Conservation (phyloP, 2,113 vertebrate genomes). For the Coturnix japonica region DNA sequence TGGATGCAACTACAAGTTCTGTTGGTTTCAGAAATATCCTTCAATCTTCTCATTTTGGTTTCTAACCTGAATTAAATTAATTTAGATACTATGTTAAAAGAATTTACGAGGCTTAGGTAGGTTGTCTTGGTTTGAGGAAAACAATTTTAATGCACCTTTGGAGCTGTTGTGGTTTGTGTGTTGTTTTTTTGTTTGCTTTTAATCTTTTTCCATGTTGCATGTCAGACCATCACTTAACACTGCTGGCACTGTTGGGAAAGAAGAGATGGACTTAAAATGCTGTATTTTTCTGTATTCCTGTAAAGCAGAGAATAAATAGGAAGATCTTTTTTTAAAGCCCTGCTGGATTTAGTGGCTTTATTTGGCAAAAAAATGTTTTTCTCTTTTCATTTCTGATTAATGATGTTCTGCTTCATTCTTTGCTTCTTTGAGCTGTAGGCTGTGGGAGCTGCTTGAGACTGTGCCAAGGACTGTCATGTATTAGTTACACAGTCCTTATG, state of each 20-base stretch:
- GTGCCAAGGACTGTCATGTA: conserved; percentile 38
- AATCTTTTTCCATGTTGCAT: neutral
- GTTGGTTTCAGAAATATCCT: neutral
- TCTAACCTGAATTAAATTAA: neutral
- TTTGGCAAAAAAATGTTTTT: conserved; percentile 51
- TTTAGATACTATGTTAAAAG: neutral
- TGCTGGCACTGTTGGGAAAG: neutral
- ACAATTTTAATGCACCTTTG: neutral
- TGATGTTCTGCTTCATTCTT: conserved; percentile 44
- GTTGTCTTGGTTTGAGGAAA: neutral
- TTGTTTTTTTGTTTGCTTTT: neutral
- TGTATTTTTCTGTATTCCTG: conserved; percentile 1
- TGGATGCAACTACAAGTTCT: neutral
- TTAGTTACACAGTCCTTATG: conserved; percentile 11
- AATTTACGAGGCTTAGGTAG: neutral
- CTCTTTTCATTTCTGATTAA: conserved; percentile 69
- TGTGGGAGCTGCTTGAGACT: conserved; percentile 66
- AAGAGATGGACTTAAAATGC: neutral
- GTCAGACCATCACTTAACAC: neutral
- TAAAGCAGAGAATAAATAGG: conserved; percentile 6
- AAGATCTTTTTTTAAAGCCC: conserved; percentile 8
- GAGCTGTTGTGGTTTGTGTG: neutral
- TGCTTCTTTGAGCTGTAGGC: conserved; percentile 48
- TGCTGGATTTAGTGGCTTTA: conserved; percentile 31
- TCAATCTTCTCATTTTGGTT: neutral